Conservation (phyloP, 2,113 vertebrate genomes). For the Amia ocellicauda region DNA sequence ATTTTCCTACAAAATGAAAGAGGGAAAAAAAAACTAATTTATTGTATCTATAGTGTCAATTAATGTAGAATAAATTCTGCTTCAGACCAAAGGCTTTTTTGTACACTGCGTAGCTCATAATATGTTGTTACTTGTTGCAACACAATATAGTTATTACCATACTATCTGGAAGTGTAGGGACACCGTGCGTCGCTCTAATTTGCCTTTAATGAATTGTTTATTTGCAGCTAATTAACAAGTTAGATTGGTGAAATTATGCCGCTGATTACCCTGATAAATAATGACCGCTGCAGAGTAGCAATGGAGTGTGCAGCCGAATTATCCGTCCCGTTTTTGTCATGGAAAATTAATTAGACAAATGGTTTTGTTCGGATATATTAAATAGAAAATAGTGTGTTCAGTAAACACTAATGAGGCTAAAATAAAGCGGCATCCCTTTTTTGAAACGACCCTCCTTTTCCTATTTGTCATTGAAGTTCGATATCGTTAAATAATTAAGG, state of each 20-base stretch:
- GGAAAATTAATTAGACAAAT: slow-evolving; percentile 16
- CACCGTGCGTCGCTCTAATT: slow-evolving; percentile 61
- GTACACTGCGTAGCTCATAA: slow-evolving; percentile 27
- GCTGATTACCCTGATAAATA: slow-evolving; percentile 51
- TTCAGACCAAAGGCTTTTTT: slow-evolving; percentile 51
- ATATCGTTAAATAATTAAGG: neutral
- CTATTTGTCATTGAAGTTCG: too few species aligned
- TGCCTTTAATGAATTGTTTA: slow-evolving; percentile 66
- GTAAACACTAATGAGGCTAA: too few species aligned
- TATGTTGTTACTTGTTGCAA: slow-evolving; percentile 12
- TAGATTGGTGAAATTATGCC: slow-evolving; percentile 58
- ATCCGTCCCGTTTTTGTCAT: slow-evolving; percentile 19
- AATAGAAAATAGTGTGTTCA: neutral
- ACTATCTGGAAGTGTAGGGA: slow-evolving; percentile 18
- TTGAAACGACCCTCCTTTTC: too few species aligned
- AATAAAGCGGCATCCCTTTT: too few species aligned
- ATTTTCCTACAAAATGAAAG: slow-evolving; percentile 67
- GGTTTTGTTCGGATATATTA: neutral
- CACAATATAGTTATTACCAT: slow-evolving; percentile 14
- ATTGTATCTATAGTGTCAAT: slow-evolving; percentile 75
- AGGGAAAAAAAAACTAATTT: slow-evolving; percentile 75
- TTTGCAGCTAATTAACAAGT: slow-evolving; percentile 68
- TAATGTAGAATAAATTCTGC: slow-evolving; percentile 77
- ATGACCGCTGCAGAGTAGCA: slow-evolving; percentile 12
- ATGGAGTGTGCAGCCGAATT: neutral